phyloP scores from a whole-genome alignment of 2,888 invertebrate genomes.

The Euphydryas editha region DNA sequence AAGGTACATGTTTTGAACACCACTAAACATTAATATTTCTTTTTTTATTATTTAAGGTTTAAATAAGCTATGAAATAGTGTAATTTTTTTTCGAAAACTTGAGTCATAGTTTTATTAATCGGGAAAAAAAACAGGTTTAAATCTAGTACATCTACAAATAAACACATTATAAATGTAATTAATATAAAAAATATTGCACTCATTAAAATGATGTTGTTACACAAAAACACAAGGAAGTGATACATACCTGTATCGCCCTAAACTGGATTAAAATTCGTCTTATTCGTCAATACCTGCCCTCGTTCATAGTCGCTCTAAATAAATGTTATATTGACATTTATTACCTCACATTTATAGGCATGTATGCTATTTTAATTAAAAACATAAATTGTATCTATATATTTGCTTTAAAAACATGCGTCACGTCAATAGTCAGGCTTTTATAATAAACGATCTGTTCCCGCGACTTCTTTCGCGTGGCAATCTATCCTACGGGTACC shows the following conservation, averaged over 20 bases:
- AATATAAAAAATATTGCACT: conserved; percentile 30
- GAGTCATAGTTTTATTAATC: too few species aligned
- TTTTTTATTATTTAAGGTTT: too few species aligned
- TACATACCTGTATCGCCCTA: conserved; percentile 72
- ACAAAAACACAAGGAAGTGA: conserved; percentile 65
- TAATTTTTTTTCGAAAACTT: too few species aligned
- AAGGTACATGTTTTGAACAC: too few species aligned
- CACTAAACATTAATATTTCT: too few species aligned
- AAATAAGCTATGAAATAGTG: too few species aligned
- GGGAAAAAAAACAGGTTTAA: background rate
- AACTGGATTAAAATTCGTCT: conserved; percentile 67
- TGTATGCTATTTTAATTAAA: conserved; percentile 25
- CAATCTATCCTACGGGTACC: too few species aligned
- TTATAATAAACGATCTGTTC: background rate
- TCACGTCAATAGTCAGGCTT: too few species aligned
- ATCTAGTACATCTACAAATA: background rate
- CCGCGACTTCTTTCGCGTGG: too few species aligned
- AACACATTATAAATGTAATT: conserved; percentile 16
- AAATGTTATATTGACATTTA: conserved; percentile 75
- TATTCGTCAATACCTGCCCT: conserved; percentile 47
- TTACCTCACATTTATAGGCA: conserved; percentile 34
- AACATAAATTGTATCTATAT: conserved; percentile 26
- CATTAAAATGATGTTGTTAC: conserved; percentile 41
- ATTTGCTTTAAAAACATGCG: too few species aligned
- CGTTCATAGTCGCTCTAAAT: conserved; percentile 71